phyloP scores from a whole-genome alignment of 2,888 invertebrate genomes.

The Agrotis ipsilon region DNA sequence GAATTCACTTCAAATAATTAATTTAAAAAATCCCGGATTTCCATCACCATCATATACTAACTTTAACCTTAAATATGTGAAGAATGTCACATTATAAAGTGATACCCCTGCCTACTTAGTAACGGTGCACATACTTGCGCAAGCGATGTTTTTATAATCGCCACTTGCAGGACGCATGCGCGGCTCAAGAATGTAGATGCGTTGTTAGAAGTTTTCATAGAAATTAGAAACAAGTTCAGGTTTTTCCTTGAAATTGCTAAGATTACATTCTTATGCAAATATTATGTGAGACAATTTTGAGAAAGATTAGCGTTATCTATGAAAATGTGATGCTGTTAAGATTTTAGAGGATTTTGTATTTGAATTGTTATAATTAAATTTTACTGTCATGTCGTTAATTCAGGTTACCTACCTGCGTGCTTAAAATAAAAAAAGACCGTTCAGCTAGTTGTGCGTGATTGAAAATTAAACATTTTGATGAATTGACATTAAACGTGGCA shows the following conservation, averaged over 20 bases:
- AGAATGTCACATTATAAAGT: slow-evolving; percentile 19
- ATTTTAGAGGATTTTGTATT: not conserved
- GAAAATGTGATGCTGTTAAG: slow-evolving; percentile 1
- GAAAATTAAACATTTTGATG: too few relatives aligned
- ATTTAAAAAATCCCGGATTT: not conserved
- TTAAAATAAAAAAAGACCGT: too few relatives aligned
- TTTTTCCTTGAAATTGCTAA: slow-evolving; percentile 26
- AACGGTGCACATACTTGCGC: slow-evolving; percentile 59
- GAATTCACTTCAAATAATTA: too few relatives aligned
- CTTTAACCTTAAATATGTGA: not conserved
- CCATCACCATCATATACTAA: not conserved
- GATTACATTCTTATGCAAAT: slow-evolving; percentile 45
- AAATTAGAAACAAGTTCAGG: slow-evolving; percentile 42
- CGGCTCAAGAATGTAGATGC: slow-evolving; percentile 53
- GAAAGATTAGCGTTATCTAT: not conserved
- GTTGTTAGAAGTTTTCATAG: slow-evolving; percentile 57
- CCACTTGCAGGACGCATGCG: slow-evolving; percentile 59
- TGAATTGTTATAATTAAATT: not conserved
- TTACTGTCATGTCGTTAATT: too few relatives aligned
- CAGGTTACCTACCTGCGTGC: too few relatives aligned
- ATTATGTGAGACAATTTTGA: not conserved
- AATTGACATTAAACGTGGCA: too few relatives aligned
- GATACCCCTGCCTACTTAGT: slow-evolving; percentile 42
- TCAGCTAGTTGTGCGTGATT: too few relatives aligned
- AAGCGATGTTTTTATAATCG: slow-evolving; percentile 61